Percentiles rank a stretch among this genome's conserved stretches.
Conservation (phyloP, 2,113 vertebrate genomes). For the Mohoua ochrocephala region DNA sequence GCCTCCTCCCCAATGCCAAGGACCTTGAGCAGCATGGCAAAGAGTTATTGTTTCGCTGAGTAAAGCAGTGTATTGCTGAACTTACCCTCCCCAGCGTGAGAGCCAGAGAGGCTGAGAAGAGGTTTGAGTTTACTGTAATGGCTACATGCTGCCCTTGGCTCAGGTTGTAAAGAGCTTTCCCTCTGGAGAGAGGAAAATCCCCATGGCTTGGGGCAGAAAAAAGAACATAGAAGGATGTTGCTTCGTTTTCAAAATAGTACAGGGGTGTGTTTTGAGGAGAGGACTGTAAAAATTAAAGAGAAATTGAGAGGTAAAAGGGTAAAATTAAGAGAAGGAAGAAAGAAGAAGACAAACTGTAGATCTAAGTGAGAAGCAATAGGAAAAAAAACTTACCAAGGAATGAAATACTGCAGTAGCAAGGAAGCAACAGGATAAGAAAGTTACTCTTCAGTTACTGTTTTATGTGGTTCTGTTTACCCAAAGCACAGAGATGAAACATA, state of each 20-base stretch:
- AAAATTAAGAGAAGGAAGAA: neutral
- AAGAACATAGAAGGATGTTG: fast-evolving
- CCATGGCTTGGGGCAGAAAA: neutral
- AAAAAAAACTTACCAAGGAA: neutral
- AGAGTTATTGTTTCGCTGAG: neutral
- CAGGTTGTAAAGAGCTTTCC: neutral
- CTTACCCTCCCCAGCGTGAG: neutral
- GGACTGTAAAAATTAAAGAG: neutral
- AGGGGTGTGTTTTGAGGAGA: neutral
- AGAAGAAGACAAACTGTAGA: neutral
- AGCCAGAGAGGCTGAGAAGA: neutral
- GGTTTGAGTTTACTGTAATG: neutral
- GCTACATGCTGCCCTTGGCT: neutral
- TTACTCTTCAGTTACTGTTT: neutral
- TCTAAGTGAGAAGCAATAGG: neutral
- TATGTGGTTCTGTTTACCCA: neutral
- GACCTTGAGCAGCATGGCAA: neutral
- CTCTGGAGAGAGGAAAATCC: neutral
- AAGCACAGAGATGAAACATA: neutral
- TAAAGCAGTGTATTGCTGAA: neutral
- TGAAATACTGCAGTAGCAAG: neutral
- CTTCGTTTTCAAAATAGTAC: neutral
- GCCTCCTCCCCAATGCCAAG: neutral
- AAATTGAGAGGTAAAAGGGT: neutral
- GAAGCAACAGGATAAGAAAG: neutral